Base-by-base conservation (phyloP, 2,888 invertebrate species). In the Ypsolopha scabrella region DNA sequence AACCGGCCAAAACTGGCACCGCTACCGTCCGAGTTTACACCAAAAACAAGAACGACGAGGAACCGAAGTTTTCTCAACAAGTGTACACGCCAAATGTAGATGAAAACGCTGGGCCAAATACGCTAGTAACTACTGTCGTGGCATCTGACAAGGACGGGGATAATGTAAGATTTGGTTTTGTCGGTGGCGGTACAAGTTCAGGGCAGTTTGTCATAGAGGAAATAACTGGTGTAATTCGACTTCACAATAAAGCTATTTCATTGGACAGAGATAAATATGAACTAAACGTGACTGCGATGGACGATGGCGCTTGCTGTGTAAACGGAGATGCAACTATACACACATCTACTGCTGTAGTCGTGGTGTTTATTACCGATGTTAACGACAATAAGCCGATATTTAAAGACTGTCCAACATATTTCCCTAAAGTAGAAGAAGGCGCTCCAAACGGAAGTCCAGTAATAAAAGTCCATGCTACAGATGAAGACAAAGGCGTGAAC, bases 61-160 rank as follows among this genome's bases (percentile, higher is more conserved):
- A 96, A 68, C 98, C 98, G 0, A 97, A 96, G 75, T 97, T 97
- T 74, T 96, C 96, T 0, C 97, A 97, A 67, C 96, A 97, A 87
- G 97, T 97, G 3, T 97, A 97, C 76, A 97, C 97, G 1, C 97
- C 97, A 0, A 97, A 97, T 77, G 97, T 97, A 0, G 97, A 97
- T 70, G 97, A 97, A 77, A 97, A 97, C 74, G 97, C 97, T 8
- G 97, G 97, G 0, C 95, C 97, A 0, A 97, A 96, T 67, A 97
- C 98, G 6, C 87, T 98, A 46, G 97, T 98, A 0, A 98, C 98
- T 7, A 98, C 98, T 0, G 96, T 98, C 0, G 97, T 98, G 2
- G 98, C 98, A 1, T 96, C 96, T 6, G 98, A 98, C 73, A 97
- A 97, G 80, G 98, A 98, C 75, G 98, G 98, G 8, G 98, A 98